Evolutionary conservation across 2,888 invertebrate genomes (phyloP), one percentile per base, ranked within the genome.

Genomic region (Aleiodes leptofemur): DNA sequence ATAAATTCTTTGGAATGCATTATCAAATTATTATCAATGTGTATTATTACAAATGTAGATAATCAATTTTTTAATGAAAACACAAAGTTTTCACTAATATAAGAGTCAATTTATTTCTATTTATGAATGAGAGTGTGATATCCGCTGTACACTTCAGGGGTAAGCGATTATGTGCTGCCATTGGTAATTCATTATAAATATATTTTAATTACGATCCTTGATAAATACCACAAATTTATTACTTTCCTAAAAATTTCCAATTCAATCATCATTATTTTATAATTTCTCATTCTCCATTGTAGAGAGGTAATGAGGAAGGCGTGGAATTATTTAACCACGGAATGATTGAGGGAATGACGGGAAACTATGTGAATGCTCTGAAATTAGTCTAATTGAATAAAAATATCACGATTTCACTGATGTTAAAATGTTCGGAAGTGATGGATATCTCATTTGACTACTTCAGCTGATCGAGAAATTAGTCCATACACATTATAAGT

Each of bases 101-200:
- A 48, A 48, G 43, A 64, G 64, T 64, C 43, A 48, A 48, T 64
- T 43, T 64, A 61, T 16, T 43, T 77, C 69, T 79, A 79, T 79
- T 79, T 79, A 79, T 79, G 77, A 77, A 76, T 77, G 74, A 50
- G 76, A 75, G 74, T 57, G 73, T 72, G 73, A 69, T 72, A 71
- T 73, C 51, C 70, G 72, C 50, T 53, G 72, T 50, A 64, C 51
- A 70, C 43, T 56, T 64, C 38, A 69, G 72, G 43, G 29, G 56
- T 76, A 59, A 61, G 72, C 64, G 70, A 76, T 61, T 72, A 57
- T 76, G 76, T 77, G 77, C 74, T 79, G 79, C 79, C 79, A 79
- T 79, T 74, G 77, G 59, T 76, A 69, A 68, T 73, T 76, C 69
- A 66, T 74, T 74, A 71, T 53, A 76, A 76, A 79, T 79, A 79